Conservation (phyloP, 2,888 invertebrate species). For the Automeris io region DNA sequence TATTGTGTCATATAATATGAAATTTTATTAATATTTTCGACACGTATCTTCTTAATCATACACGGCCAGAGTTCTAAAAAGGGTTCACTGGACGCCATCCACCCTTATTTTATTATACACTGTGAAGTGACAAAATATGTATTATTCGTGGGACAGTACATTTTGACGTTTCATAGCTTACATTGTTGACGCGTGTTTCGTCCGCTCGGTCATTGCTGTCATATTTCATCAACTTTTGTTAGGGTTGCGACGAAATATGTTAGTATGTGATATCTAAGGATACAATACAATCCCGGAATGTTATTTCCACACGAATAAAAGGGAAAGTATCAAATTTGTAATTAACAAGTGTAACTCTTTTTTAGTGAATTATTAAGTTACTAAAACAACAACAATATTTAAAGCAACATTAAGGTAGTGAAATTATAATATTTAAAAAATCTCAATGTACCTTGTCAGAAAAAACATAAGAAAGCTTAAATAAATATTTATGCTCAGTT, state of each 20-base stretch:
- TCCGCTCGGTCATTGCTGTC: not conserved
- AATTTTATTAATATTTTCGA: not conserved
- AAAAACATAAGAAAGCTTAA: no score
- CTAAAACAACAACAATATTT: not conserved
- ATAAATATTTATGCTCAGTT: no score
- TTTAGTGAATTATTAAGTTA: no score
- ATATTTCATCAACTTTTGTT: constrained; percentile 2
- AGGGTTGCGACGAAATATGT: not conserved
- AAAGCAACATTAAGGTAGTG: not conserved
- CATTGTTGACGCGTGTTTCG: not conserved
- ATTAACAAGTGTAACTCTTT: no score
- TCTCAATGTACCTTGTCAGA: constrained; percentile 19
- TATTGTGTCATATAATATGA: no score
- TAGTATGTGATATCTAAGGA: no score
- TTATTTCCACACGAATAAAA: no score
- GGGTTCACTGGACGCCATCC: not conserved
- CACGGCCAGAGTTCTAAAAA: not conserved
- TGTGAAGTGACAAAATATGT: constrained; percentile 2
- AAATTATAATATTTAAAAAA: constrained; percentile 14
- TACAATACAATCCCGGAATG: no score
- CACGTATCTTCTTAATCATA: not conserved
- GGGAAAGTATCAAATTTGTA: no score
- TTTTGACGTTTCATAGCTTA: not conserved
- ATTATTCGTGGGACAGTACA: constrained; percentile 1
- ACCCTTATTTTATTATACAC: constrained; percentile 1